Base-by-base conservation (phyloP, 2,113 vertebrate species). In the Pongo abelii region DNA sequence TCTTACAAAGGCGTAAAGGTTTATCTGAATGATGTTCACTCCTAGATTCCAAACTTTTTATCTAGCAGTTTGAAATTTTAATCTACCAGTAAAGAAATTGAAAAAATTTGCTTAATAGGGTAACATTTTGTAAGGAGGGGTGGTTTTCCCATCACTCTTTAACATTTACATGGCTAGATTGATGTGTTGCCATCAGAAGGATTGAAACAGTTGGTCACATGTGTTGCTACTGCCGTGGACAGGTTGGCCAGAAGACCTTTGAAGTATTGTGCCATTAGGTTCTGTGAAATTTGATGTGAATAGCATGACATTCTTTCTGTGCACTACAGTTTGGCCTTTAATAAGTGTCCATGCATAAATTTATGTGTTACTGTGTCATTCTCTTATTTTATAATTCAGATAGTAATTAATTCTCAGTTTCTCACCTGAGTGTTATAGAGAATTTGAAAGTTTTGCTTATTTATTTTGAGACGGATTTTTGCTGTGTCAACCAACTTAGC, bases 391-490 rank as follows among this genome's bases (percentile, higher is more conserved):
- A 48, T 80, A 75, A 91, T 92, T 89, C 55, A 92, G 64, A 23
- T 94, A 85, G 78, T 81, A n/a, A 75, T 92, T 40, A 90, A 67
- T 75, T 48, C 61, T 79, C 27, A 75, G 7, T 43, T 84, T 18
- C 25, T 95, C 10, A 89, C 38, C 23, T 84, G 48, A 93, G 23
- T 59, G 55, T 25, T 25, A 40, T 61, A 91, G 64, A 95, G 70
- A 87, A 64, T 96, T 93, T 95, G 77, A 86, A 95, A 89, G 38
- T 89, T 86, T 84, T 78, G 46, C 18, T 81, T 69, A 85, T 32
- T 64, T 64, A 6, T 64, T 64, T 64, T 64, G 61, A 64, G 12
- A 64, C 12, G 2, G 61, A 64, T 30, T 64, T 12, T 64, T 64
- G 27, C 61, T 20, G 6, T 55, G 52, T 55, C 52, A 55, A 55